Evolutionary conservation across 2,888 invertebrate genomes (phyloP), one percentile per base, ranked within the genome.

Genomic region (Drosophila kokeensis): DNA sequence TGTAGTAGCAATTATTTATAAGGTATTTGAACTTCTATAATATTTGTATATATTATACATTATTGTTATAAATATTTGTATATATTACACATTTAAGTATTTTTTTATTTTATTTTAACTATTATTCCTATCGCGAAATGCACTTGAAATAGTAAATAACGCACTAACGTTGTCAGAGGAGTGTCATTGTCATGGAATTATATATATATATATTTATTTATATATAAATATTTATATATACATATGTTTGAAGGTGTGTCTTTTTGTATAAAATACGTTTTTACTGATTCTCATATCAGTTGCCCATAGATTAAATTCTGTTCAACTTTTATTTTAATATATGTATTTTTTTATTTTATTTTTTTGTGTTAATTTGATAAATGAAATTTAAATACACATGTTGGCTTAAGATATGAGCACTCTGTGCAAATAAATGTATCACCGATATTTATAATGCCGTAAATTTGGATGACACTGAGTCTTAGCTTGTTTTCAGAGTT

Each of bases 51-150:
- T 30, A 53, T 59, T 30, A 53, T 59, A 24, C 48, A 27, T 49
- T 24, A 4, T 27, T 15, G 4, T 13, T 38, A 38, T 4, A 13
- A 27, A 7, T 27, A n/a, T 27, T 40, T 29, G 5, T 15, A 48
- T 18, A 7, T 30, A 53, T 59, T 30, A 53, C 55, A 24, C 48
- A 27, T 49, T 27, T 42, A 27, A 42, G 27, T 52, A 36, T 48
- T 40, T 45, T 52, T 54, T 32, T 21, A 18, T n/a, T 40, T 59
- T 62, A 62, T 15, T n/a, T 61, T 40, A 50, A 30, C 38, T 42
- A 48, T 13, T 61, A 69, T 81, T 73, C 48, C 80, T 60, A 69
- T 71, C 71, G 59, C 45, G 66, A 71, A 69, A 75, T 72, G 86
- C 53, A 40, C 18, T 59, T 36, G 52, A 65, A 63, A 64, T 57